These are phyloP conservation scores for Phthorimaea operculella DNA, from an alignment of 1,140 invertebrate species.

Conservation along the genomic window DNA sequence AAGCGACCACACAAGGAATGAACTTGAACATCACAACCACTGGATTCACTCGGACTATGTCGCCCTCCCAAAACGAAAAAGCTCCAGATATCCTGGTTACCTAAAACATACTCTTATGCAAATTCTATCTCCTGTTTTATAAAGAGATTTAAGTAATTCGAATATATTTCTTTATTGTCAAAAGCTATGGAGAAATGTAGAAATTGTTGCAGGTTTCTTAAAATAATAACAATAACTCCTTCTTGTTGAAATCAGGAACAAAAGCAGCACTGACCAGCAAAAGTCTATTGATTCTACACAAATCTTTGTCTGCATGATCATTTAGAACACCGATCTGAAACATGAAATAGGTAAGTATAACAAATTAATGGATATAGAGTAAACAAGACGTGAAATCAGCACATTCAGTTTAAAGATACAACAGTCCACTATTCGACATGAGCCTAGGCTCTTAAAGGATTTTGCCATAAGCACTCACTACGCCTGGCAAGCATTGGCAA, in stretches of 20 bases:
- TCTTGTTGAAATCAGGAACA: no score
- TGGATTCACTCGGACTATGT: slow-evolving; percentile 51
- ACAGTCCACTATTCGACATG: no score
- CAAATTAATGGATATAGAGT: neutral
- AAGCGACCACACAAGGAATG: slow-evolving; percentile 39
- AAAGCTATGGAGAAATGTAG: no score
- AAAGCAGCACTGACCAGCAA: slow-evolving; percentile 28
- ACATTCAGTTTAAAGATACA: no score
- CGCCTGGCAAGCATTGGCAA: no score
- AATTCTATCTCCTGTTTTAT: no score
- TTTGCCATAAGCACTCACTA: no score
- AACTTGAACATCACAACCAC: slow-evolving; percentile 45
- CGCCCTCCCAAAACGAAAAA: slow-evolving; percentile 46
- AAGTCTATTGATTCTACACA: slow-evolving; percentile 48
- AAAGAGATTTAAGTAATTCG: no score
- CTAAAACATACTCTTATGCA: slow-evolving; percentile 17
- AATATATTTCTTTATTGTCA: no score
- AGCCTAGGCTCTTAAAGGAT: no score
- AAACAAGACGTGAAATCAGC: no score
- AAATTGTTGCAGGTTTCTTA: neutral
- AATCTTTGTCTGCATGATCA: slow-evolving; percentile 37
- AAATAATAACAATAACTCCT: no score
- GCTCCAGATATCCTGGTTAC: slow-evolving; percentile 47
- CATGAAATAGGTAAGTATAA: neutral
- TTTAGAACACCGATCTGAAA: slow-evolving; percentile 50